Percentiles rank a stretch among this genome's conserved stretches.
These are phyloP conservation scores for Theocolax elegans DNA, from an alignment of 1,140 invertebrate genomes.

Conservation along the genomic window DNA sequence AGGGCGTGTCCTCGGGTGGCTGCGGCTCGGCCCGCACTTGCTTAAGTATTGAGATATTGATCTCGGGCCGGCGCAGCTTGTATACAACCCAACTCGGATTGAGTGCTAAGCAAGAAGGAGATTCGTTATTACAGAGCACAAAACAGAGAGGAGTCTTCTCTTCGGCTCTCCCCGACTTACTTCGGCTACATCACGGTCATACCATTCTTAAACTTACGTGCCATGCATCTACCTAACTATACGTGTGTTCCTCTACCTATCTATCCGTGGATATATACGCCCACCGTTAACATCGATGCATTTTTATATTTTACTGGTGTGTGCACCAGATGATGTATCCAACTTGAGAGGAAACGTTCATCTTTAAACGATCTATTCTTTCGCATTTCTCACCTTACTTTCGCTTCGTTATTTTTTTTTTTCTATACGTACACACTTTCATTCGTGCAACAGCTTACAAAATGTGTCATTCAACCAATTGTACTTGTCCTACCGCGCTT, in stretches of 20 bases:
- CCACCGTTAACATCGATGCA: neutral
- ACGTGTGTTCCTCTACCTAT: too few species aligned
- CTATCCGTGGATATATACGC: too few species aligned
- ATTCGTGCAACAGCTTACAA: too few species aligned
- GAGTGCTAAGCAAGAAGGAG: slow-evolving; percentile 8
- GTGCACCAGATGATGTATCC: too few species aligned
- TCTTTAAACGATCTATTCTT: neutral
- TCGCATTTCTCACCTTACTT: too few species aligned
- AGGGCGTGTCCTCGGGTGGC: slow-evolving; percentile 32
- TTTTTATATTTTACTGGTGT: neutral
- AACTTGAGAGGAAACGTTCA: neutral
- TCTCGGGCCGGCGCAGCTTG: slow-evolving; percentile 44
- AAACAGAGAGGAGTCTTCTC: too few species aligned
- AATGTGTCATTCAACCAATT: too few species aligned
- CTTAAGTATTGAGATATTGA: slow-evolving; percentile 58
- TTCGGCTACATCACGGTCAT: slow-evolving; percentile 18
- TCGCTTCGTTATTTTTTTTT: too few species aligned
- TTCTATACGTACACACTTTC: too few species aligned
- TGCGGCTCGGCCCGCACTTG: slow-evolving; percentile 44
- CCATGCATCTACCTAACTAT: too few species aligned
- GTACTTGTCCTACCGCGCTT: too few species aligned
- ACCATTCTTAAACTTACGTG: slow-evolving; percentile 7
- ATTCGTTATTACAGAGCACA: slow-evolving; percentile 27
- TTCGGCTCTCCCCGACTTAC: neutral
- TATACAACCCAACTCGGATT: slow-evolving; percentile 22